Percentiles rank a stretch among this genome's conserved stretches.
These are phyloP conservation scores for Salticus scenicus DNA, from an alignment of 2,888 invertebrate species.

Conservation along the genomic window DNA sequence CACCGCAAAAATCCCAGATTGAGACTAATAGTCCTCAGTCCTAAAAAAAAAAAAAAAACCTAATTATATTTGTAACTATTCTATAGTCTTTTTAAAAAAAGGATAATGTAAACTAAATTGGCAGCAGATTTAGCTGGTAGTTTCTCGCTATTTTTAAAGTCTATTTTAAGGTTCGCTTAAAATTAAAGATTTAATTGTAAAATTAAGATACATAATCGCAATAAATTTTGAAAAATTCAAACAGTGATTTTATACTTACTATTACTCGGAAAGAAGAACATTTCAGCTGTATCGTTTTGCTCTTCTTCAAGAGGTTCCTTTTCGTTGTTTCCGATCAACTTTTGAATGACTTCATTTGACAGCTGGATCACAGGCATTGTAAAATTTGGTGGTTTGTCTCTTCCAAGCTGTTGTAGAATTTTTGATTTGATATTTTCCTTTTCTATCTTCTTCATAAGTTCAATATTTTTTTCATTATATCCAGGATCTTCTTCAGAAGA, in stretches of 20 bases:
- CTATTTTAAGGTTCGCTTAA: too few relatives aligned
- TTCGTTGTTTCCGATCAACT: constrained; percentile 11
- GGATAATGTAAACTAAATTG: too few relatives aligned
- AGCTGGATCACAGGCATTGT: not conserved
- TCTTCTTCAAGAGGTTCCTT: not conserved
- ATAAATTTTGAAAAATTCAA: too few relatives aligned
- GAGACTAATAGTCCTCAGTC: too few relatives aligned
- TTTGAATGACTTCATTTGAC: constrained; percentile 5
- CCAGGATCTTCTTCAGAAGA: not conserved
- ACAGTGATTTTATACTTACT: constrained; percentile 35
- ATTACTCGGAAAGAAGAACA: constrained; percentile 16
- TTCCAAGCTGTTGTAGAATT: constrained; percentile 8
- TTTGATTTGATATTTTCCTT: constrained; percentile 27
- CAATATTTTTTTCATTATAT: not conserved
- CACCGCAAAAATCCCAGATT: too few relatives aligned
- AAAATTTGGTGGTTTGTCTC: not conserved
- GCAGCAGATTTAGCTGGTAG: too few relatives aligned
- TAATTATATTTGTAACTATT: too few relatives aligned
- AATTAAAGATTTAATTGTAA: too few relatives aligned
- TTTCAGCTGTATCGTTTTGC: not conserved
- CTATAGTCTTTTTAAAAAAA: too few relatives aligned
- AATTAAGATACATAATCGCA: too few relatives aligned
- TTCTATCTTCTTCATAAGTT: not conserved
- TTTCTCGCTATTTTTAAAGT: too few relatives aligned
- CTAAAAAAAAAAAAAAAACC: too few relatives aligned